Evolutionary conservation across 2,113 vertebrate species (phyloP).

Genomic region (Edolisoma coerulescens): DNA sequence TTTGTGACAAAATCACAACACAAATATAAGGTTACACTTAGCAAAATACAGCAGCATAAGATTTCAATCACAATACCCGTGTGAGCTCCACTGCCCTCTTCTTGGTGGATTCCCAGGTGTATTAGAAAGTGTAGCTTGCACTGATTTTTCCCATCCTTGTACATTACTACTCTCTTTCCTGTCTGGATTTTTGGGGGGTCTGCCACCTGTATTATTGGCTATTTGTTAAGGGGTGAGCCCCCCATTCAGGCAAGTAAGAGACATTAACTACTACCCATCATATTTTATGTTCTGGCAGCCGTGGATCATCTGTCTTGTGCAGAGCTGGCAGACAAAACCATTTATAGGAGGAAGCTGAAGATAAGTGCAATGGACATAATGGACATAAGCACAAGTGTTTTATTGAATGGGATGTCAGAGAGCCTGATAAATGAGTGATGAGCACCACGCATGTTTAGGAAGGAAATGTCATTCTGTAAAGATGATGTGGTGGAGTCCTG

Average conservation of each 20-base stretch:
- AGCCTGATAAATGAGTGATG: background rate
- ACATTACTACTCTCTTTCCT: background rate
- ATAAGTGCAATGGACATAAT: background rate
- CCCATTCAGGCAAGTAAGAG: background rate
- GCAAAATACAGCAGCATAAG: background rate
- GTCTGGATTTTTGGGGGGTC: background rate
- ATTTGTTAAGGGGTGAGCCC: background rate
- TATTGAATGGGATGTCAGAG: background rate
- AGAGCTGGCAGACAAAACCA: background rate
- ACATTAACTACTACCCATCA: background rate
- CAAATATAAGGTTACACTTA: background rate
- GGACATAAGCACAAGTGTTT: background rate
- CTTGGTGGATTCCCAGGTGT: background rate
- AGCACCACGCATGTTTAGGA: rapidly evolving
- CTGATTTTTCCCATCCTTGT: background rate
- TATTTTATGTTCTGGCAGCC: background rate
- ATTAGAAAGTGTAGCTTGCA: background rate
- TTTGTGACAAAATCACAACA: background rate
- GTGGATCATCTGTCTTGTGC: background rate
- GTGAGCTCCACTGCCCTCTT: background rate
- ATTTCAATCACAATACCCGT: background rate
- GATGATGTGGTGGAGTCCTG: background rate
- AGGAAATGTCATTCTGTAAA: background rate
- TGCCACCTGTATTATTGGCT: background rate
- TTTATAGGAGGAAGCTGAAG: background rate